Evolutionary conservation across 2,113 vertebrate genomes (phyloP), one percentile per base, ranked within the genome.

Genomic region (Atrichornis clamosus): DNA sequence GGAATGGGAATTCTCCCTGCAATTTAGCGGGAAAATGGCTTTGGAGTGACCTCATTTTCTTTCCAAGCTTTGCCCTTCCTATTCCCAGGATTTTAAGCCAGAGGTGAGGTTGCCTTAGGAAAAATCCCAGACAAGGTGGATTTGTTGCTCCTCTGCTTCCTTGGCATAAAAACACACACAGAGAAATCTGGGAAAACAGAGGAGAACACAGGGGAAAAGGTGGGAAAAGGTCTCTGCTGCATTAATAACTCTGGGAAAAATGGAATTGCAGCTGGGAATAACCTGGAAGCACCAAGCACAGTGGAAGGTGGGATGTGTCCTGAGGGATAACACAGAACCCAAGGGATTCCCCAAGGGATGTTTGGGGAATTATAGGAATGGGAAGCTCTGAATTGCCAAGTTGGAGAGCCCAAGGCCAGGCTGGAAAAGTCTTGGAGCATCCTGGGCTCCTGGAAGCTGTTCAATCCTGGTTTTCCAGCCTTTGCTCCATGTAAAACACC

Each of bases 271-370:
- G 20, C 35, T 5, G 20, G n/a, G 46, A 82, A 28, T 16, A 20
- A 14, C 35, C 18, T 58, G 44, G 44, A 18, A 59, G 41, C 21
- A 16, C 41, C 41, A 39, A 27, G 2, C 24, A 10, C 22, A 1
- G 2, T 24, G 32, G 28, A 6, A 15, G 32, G 60, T 20, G 16
- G 41, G 35, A 26, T 10, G 28, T 5, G 3, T 9, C 42, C 58
- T 44, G 17, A 28, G 52, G 33, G 8, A 47, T 17, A 12, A 11
- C 18, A 19, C 7, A 23, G 15, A 33, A 27, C 20, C 35, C 8
- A 7, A 23, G 27, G 39, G 13, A 33, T 37, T 19, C 8, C 12
- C 0, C n/a, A n/a, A n/a, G 0, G 7, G 30, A 4, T 42, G 15
- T 17, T 20, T 39, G 46, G 27, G 23, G 30, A 75, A 27, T 63